Evolutionary conservation across 2,888 invertebrate genomes (phyloP), one percentile per base, ranked within the genome.

Genomic region (Mystacides longicornis): DNA sequence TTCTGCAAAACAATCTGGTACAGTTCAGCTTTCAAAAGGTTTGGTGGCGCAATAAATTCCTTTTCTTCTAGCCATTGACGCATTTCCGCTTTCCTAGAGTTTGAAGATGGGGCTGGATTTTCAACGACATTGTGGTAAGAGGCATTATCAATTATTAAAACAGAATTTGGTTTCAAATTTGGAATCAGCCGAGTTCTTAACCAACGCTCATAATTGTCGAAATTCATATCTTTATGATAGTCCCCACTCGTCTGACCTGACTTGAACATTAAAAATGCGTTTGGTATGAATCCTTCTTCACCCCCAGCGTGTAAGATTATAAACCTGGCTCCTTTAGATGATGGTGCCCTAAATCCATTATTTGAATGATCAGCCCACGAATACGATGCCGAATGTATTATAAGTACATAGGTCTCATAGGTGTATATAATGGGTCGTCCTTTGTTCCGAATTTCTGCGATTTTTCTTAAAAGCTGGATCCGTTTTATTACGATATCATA

Each of bases 211-310:
- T 48, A 48, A 23, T 48, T 48, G 3, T 21, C 23, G 7, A 48
- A 48, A 48, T 48, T 48, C 48, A 48, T 48, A 23, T 48, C 48
- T 5, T 48, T 23, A 21, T 48, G 23, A 48, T 48, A 48, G 16
- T 48, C 48, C 16, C 16, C 9, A n/a, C 16, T 43, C 16, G 43
- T 5, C 16, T 43, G 7, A n/a, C 43, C 43, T 43, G n/a, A n/a
- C n/a, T n/a, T n/a, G n/a, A n/a, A n/a, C n/a, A n/a, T n/a, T n/a
- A n/a, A n/a, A n/a, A n/a, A n/a, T n/a, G n/a, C n/a, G n/a, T n/a
- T n/a, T n/a, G n/a, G n/a, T n/a, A n/a, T n/a, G n/a, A n/a, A n/a
- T n/a, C n/a, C n/a, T n/a, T n/a, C n/a, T n/a, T n/a, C n/a, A n/a
- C n/a, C n/a, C n/a, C n/a, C n/a, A n/a, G n/a, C n/a, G n/a, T n/a